Percentiles rank a stretch among this genome's conserved stretches.
These are phyloP conservation scores for Ranitomeya variabilis DNA, from an alignment of 2,113 vertebrate genomes.

Conservation along the genomic window DNA sequence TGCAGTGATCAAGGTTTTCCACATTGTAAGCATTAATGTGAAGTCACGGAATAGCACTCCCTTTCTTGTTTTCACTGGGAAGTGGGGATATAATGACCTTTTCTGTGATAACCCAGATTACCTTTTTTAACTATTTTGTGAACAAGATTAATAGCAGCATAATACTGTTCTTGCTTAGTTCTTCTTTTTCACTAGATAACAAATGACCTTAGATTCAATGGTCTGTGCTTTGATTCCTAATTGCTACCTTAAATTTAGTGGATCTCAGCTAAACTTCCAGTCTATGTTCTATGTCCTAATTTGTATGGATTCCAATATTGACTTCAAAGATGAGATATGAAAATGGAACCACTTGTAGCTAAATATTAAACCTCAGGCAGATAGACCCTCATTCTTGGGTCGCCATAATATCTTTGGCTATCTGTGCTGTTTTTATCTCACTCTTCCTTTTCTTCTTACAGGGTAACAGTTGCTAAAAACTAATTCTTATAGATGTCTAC, in stretches of 20 bases:
- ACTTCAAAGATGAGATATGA: neutral
- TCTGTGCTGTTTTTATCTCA: slow-evolving; percentile 30
- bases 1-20: neutral
- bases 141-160: neutral
- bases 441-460: slow-evolving; percentile 19
- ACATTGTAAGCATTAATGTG: slow-evolving; percentile 1
- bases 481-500: neutral
- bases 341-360: slow-evolving; percentile 17
- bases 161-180: neutral
- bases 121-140: neutral
- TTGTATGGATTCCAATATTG: neutral
- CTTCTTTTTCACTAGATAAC: neutral
- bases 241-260: neutral
- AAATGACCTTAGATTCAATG: neutral
- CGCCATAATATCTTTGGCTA: slow-evolving; percentile 32
- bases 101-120: neutral
- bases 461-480: slow-evolving; percentile 27
- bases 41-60: slow-evolving; percentile 28
- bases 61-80: slow-evolving; percentile 7
- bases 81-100: slow-evolving; percentile 5
- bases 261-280: neutral
- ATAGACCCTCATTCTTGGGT: slow-evolving; percentile 21
- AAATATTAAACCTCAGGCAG: slow-evolving; percentile 48
- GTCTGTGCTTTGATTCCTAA: neutral
- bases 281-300: neutral